Percentiles rank a stretch among this genome's conserved stretches.
Evolutionary conservation across 2,888 invertebrate species (phyloP).

Genomic region (Xylophagus ater): DNA sequence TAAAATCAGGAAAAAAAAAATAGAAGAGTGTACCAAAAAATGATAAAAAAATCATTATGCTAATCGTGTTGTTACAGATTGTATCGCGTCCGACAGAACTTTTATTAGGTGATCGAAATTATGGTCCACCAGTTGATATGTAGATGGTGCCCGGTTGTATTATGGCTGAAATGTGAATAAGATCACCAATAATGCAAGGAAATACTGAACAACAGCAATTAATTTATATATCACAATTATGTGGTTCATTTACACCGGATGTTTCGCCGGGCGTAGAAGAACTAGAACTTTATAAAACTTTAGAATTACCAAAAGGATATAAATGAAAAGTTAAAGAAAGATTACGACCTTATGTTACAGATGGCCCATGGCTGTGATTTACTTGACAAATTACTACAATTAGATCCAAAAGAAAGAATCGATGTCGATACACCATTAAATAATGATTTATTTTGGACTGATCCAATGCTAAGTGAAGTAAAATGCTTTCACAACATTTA

Average conservation of each 20-base stretch:
- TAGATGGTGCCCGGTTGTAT: slow-evolving; percentile 98
- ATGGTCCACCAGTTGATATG: slow-evolving; percentile 94
- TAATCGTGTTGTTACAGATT: slow-evolving; percentile 94
- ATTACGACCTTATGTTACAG: slow-evolving; percentile 80
- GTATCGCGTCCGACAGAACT: slow-evolving; percentile 70
- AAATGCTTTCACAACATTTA: slow-evolving; percentile 84
- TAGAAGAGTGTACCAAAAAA: slow-evolving; percentile 80
- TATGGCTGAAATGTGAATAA: slow-evolving; percentile 99
- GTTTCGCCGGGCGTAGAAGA: slow-evolving; percentile 90
- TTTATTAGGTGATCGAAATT: slow-evolving; percentile 75
- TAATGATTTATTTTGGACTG: slow-evolving; percentile 98
- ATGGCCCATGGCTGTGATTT: slow-evolving; percentile 87
- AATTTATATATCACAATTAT: slow-evolving; percentile 86
- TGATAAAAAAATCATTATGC: slow-evolving; percentile 82
- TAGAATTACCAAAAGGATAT: slow-evolving; percentile 78
- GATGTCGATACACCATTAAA: slow-evolving; percentile 90
- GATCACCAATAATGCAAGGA: slow-evolving; percentile 90
- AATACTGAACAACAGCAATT: slow-evolving; percentile 94
- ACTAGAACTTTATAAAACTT: slow-evolving; percentile 75
- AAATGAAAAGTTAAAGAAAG: slow-evolving; percentile 77
- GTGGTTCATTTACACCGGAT: slow-evolving; percentile 86
- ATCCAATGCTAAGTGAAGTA: slow-evolving; percentile 91
- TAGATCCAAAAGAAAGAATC: slow-evolving; percentile 81
- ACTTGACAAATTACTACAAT: slow-evolving; percentile 76
- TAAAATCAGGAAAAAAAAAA: too few species aligned